Evolutionary conservation across 2,797 vertebrate genomes (phyloP).

Genomic region (Merluccius polli): DNA sequence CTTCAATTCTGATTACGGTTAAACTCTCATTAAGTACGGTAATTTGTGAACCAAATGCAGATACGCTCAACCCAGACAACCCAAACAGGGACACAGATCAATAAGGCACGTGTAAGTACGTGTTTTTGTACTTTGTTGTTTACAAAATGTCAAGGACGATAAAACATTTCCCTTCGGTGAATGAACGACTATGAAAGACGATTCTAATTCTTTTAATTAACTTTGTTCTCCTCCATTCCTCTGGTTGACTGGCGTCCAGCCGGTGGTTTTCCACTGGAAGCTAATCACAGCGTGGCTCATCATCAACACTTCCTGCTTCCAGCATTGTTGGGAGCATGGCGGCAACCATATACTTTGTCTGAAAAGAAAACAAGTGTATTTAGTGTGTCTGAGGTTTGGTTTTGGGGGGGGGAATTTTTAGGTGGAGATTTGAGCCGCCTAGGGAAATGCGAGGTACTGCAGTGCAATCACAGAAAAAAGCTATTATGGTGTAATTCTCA

Average conservation of each 20-base stretch:
- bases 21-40: not conserved
- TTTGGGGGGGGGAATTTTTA: constrained; percentile 15
- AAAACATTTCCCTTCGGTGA: not conserved
- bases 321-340: constrained; percentile 48
- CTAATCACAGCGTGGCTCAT: constrained; percentile 54
- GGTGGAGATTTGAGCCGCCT: constrained; percentile 37
- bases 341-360: constrained; percentile 48
- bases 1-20: not conserved
- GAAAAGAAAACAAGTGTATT: constrained; percentile 55
- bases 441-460: constrained; percentile 14
- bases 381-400: constrained; percentile 60
- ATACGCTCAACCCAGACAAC: not conserved
- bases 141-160: not conserved
- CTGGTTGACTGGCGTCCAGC: constrained; percentile 30
- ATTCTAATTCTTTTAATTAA: constrained; percentile 7
- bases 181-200: not conserved
- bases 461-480: not conserved
- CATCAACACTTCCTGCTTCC: constrained; percentile 56
- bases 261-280: constrained; percentile 59
- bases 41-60: not conserved
- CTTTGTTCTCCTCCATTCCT: constrained; percentile 34
- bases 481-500: not conserved
- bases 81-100: not conserved
- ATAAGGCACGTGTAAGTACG: not conserved
- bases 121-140: not conserved